Evolutionary conservation across 1,140 invertebrate species (phyloP), one percentile per base, ranked within the genome.

Genomic region (Dinothrombium tinctorium): DNA sequence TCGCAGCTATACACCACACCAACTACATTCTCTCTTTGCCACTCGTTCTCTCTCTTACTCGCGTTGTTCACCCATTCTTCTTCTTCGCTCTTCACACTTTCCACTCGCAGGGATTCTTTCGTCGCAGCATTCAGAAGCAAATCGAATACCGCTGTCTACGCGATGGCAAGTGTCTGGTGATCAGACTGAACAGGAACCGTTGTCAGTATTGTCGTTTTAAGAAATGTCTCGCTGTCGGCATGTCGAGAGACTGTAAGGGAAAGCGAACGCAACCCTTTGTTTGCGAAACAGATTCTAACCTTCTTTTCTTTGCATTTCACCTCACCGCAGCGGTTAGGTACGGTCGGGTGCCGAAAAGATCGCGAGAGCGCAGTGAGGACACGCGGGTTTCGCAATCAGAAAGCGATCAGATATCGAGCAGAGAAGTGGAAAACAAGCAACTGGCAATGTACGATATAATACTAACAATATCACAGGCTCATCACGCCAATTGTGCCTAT

Each of bases 131-230:
- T 50, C 89, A 96, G 59, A 95, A 95, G 58, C 87, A 94, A 62
- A 95, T 95, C 52, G 87, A 94, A 56, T 95, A 95, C 61, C 68
- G 86, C 51, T 96, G 90, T 61, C 65, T 95, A 49, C 66, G 86
- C 40, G 87, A 95, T 63, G 86, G 87, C 47, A 90, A 90, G 68
- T 95, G 90, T 62, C 65, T 89, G 53, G 86, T 96, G 17, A 89
- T 92, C 55, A 69, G 87, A 51, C 69, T 95, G 45, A 96, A 92
- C 62, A 66, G 90, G 40, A 96, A 96, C 67, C 70, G 90, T 47
- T 95, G 89, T 65, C 87, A 95, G 61, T 94, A 84, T 60, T 96
- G 89, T 67, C 71, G 89, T 51, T 95, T 95, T 62, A 90, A 89
- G 62, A 96, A 96, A 74, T 95, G 89, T 63, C 66, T 95, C 28